These are phyloP conservation scores for Atta colombica DNA, from an alignment of 1,140 invertebrate genomes.

Conservation along the genomic window DNA sequence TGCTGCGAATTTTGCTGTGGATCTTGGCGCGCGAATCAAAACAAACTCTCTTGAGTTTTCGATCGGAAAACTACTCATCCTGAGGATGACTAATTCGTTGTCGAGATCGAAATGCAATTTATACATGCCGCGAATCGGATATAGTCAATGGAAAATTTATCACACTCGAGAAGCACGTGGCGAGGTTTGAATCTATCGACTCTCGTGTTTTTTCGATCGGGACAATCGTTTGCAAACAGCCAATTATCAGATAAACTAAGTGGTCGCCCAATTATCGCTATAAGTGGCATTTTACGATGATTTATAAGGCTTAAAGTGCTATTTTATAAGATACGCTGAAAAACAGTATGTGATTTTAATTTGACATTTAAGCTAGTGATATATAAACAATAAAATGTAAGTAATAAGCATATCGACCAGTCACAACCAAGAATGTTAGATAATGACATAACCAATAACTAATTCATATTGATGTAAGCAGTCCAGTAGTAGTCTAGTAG, in stretches of 20 bases:
- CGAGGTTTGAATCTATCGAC: background rate
- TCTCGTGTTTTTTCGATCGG: constrained; percentile 1
- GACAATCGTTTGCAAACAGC: constrained; percentile 30
- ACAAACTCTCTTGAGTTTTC: background rate
- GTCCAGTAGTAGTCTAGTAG: no score
- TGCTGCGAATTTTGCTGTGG: constrained; percentile 4
- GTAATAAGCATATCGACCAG: no score
- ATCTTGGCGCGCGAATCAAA: background rate
- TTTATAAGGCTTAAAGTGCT: background rate
- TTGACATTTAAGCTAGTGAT: no score
- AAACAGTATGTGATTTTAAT: no score
- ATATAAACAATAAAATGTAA: no score
- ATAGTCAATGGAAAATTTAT: constrained; percentile 46
- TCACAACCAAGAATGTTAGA: no score
- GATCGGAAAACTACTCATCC: constrained; percentile 48
- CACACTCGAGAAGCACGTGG: background rate
- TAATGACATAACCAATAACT: no score
- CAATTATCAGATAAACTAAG: constrained; percentile 34
- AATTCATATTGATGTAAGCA: no score
- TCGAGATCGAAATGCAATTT: background rate
- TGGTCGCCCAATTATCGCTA: background rate
- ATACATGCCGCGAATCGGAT: background rate
- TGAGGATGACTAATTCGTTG: constrained; percentile 25
- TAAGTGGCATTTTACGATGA: background rate
- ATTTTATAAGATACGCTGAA: no score